Conservation (phyloP, 30 jellyfish, hydroid and myxozoan genomes). For the Chironex yamaguchii region DNA sequence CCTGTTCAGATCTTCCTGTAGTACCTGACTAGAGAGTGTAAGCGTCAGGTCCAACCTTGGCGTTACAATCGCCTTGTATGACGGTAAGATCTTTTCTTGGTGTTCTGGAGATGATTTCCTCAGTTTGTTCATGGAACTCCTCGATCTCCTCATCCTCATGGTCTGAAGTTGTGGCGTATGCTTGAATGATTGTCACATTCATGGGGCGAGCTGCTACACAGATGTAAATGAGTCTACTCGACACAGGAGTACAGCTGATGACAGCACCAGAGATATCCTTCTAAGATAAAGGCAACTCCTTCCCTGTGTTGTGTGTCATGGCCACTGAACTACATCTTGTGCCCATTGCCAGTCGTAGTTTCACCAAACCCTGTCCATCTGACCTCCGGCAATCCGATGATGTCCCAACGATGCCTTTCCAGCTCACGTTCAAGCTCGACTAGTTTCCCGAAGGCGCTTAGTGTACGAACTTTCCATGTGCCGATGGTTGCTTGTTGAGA, state of each 20-base stretch:
- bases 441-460: too few species aligned
- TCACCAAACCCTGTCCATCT: conserved; percentile 53
- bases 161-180: conserved; percentile 62
- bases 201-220: conserved; percentile 11
- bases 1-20: conserved; percentile 52
- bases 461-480: too few species aligned
- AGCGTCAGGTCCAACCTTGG: conserved; percentile 55
- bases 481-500: too few species aligned
- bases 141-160: conserved; percentile 37
- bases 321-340: conserved; percentile 60
- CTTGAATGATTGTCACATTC: conserved; percentile 38
- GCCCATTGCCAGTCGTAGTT: conserved; percentile 40
- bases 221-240: conserved; percentile 51
- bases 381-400: conserved; percentile 46
- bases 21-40: conserved; percentile 35
- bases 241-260: conserved; percentile 29
- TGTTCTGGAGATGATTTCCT: conserved; percentile 21
- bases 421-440: conserved; percentile 41
- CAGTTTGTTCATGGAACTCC: conserved; percentile 17
- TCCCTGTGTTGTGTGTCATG: neutral
- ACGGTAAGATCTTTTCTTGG: conserved; percentile 43
- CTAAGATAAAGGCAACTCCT: conserved; percentile 48
- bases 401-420: conserved; percentile 26
- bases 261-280: conserved; percentile 4
- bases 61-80: conserved; percentile 57